These are phyloP conservation scores for Phasianus colchicus DNA, from an alignment of 2,113 vertebrate genomes.

Conservation along the genomic window DNA sequence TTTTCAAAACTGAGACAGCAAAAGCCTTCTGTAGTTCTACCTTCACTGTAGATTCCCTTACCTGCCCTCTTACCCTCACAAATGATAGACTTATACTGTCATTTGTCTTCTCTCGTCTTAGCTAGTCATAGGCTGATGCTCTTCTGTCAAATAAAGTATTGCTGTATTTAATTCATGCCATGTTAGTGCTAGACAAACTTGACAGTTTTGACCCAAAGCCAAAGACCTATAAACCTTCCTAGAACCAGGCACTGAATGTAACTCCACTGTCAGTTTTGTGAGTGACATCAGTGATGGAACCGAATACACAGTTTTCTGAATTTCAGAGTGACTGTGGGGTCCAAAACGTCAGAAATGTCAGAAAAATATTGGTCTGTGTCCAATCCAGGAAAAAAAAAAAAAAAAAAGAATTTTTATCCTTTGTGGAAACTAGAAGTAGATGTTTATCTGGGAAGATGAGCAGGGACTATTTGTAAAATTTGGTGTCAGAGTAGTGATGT, in stretches of 20 bases:
- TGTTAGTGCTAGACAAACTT: conserved; percentile 22
- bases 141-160: conserved; percentile 41
- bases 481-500: neutral
- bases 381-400: neutral
- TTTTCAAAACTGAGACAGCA: neutral
- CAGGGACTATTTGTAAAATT: neutral
- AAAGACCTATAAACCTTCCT: conserved; percentile 18
- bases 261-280: neutral
- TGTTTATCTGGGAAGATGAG: neutral
- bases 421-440: neutral
- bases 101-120: neutral
- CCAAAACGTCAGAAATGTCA: neutral
- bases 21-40: neutral
- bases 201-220: conserved; percentile 20
- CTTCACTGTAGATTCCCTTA: neutral
- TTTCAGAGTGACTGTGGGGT: neutral
- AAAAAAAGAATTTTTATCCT: neutral
- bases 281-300: neutral
- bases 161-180: conserved; percentile 6
- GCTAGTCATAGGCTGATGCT: neutral
- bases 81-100: neutral
- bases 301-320: neutral
- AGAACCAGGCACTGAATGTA: neutral
- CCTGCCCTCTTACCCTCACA: neutral
- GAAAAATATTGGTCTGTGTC: neutral